These are phyloP conservation scores for human (Homo sapiens) DNA, from an alignment of 2,113 vertebrate genomes.

Conservation along the genomic window GRCh38 chr1:192518501-192519000, in stretches of 20 bases:
- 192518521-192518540: neutral
- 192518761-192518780: neutral
- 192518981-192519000: neutral
- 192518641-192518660: too few relatives aligned
- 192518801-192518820: neutral
- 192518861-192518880: neutral
- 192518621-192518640: too few relatives aligned
- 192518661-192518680: neutral
- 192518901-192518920: neutral
- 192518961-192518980: neutral
- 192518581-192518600: too few relatives aligned
- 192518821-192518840: accelerated
- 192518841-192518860: neutral
- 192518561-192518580: too few relatives aligned
- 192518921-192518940: neutral
- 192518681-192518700: neutral
- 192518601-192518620: too few relatives aligned
- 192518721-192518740: neutral
- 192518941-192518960: neutral
- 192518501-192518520: neutral
- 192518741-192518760: neutral
- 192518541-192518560: too few relatives aligned
- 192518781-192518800: neutral
- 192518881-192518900: neutral
- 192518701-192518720: neutral